Evolutionary conservation across 2,797 vertebrate genomes (phyloP).

Genomic region (Cyprinodon diabolis): DNA sequence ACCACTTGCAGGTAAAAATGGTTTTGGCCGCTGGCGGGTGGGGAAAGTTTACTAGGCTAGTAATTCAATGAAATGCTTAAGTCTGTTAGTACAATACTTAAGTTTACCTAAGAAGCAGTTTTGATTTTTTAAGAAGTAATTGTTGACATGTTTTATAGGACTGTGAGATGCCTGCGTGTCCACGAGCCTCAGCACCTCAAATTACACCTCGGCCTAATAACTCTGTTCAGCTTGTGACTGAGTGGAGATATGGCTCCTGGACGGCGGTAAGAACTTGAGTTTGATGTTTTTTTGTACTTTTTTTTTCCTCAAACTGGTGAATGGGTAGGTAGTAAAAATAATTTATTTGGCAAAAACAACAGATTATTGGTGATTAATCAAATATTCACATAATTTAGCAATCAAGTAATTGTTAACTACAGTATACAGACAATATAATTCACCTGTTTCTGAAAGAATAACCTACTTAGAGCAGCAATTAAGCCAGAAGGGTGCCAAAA

Average conservation of each 20-base stretch:
- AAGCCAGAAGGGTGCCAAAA: no score
- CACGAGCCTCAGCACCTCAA: conserved; percentile 69
- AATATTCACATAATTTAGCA: no score
- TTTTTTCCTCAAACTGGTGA: conserved; percentile 21
- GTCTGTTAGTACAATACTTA: background rate
- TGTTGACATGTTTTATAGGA: conserved; percentile 77
- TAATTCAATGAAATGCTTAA: background rate
- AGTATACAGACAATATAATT: no score
- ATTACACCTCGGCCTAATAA: conserved; percentile 82
- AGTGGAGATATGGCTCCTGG: conserved; percentile 98
- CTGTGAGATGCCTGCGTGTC: conserved; percentile 86
- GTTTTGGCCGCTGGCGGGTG: no score
- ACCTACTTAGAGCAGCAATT: no score
- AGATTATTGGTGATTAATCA: no score
- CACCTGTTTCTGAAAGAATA: no score
- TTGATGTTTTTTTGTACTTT: conserved; percentile 21
- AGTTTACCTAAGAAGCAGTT: background rate
- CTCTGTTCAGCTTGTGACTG: conserved; percentile 77
- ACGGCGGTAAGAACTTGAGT: conserved; percentile 85
- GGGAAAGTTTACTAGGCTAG: no score
- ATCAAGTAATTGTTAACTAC: no score
- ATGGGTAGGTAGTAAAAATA: background rate
- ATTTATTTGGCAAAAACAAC: no score
- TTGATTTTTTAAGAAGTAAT: background rate
- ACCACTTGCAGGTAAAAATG: no score